Evolutionary conservation across 2,113 vertebrate genomes (phyloP).

Genomic region (Morone saxatilis): DNA sequence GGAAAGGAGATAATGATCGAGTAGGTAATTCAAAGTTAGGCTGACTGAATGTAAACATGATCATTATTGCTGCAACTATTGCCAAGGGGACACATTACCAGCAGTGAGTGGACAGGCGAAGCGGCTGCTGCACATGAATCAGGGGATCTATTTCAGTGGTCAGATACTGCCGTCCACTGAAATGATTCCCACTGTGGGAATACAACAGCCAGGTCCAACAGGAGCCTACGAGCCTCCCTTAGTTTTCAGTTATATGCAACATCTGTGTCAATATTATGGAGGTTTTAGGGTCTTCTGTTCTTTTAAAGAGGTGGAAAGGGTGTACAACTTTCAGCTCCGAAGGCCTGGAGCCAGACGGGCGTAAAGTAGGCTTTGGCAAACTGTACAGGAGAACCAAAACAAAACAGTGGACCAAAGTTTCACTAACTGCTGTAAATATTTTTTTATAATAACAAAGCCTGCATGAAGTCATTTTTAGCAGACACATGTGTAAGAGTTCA

Average conservation of each 20-base stretch:
- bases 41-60: constrained; percentile 64
- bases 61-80: constrained; percentile 38
- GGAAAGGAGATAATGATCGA: constrained; percentile 67
- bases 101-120: constrained; percentile 53
- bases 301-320: constrained; percentile 72
- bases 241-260: constrained; percentile 76
- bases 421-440: constrained; percentile 40
- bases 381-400: constrained; percentile 22
- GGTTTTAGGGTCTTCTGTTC: constrained; percentile 73
- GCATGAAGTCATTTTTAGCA: neutral
- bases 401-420: constrained; percentile 7
- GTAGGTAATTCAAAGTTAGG: constrained; percentile 63
- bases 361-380: constrained; percentile 48
- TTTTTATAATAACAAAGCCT: constrained; percentile 14
- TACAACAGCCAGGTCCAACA: constrained; percentile 38
- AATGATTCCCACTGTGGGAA: constrained; percentile 60
- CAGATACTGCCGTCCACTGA: constrained; percentile 37
- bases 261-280: constrained; percentile 88
- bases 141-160: constrained; percentile 39
- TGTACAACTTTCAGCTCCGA: constrained; percentile 64
- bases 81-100: constrained; percentile 60
- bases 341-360: constrained; percentile 35
- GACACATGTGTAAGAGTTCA: neutral
- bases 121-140: constrained; percentile 45
- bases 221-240: constrained; percentile 47